Base-by-base conservation (phyloP, 2,888 invertebrate species). In the Nephrotoma guestfalica region DNA sequence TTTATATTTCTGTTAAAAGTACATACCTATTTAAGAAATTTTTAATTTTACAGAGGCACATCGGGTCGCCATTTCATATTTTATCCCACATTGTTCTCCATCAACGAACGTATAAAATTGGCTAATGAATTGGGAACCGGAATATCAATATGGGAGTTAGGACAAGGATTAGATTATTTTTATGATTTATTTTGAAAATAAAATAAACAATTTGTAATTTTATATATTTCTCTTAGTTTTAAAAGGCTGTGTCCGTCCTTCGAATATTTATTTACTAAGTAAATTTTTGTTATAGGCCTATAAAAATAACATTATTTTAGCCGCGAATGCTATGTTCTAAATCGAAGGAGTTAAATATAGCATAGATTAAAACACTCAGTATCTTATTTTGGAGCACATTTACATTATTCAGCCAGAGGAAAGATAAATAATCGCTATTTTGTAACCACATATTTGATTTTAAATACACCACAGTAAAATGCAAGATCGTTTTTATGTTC, bases 61-160 rank as follows among this genome's bases (percentile, higher is more conserved):
- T 93, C 93, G 89, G 95, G 94, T 30, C 94, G 94, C 30, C 96
- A 96, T 90, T 93, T 95, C 88, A 94, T 98, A 47, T 98, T 97
- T 91, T 98, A 95, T 92, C 98, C 98, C 4, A 96, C 97, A 0
- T 91, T 98, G n/a, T 94, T 94, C 89, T 98, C 98, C 0, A 94
- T 98, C 88, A 93, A 96, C 88, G 93, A 94, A 90, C 93, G 98
- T 88, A 92, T 98, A 15, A 94, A 97, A 87, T 92, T 98, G 86
- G 97, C 97, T 0, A 92, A 93, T 87, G 94, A 96, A 90, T 93
- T 97, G 86, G 96, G 96, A 7, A 95, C 95, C 2, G 98, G 98
- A 0, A 93, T 98, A 84, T 96, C 98, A 0, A 95, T 99, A 89
- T 98, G 98, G 98, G 98, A 99, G 90, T 92, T 98, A n/a, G 98